These are phyloP conservation scores for Spodoptera exigua DNA, from an alignment of 2,888 invertebrate genomes.

Conservation along the genomic window DNA sequence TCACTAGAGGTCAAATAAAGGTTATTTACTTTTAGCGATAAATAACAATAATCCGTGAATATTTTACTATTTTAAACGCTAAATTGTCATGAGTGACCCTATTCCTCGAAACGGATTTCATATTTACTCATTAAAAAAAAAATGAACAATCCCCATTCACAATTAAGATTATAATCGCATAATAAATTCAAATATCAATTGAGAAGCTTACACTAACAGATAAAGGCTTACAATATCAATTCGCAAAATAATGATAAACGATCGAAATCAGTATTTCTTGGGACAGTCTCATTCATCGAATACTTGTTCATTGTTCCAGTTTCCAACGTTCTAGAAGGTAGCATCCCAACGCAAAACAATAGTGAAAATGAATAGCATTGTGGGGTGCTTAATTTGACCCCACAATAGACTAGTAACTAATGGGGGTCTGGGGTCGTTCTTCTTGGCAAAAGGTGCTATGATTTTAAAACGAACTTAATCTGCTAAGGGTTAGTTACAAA, in stretches of 20 bases:
- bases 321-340: not conserved
- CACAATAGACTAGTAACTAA: conserved; percentile 60
- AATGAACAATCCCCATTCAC: too few species aligned
- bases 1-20: too few species aligned
- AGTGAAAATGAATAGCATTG: conserved; percentile 62
- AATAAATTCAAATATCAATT: too few species aligned
- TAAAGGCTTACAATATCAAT: not conserved
- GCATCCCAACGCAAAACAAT: conserved; percentile 44
- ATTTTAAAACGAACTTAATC: conserved; percentile 44
- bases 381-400: conserved; percentile 62
- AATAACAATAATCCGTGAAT: too few species aligned
- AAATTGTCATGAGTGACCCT: too few species aligned
- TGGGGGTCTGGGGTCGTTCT: conserved; percentile 57
- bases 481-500: conserved; percentile 22
- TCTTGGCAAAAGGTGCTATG: conserved; percentile 41
- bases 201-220: too few species aligned
- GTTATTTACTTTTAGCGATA: too few species aligned
- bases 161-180: too few species aligned
- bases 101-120: too few species aligned
- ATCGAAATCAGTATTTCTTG: not conserved
- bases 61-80: too few species aligned
- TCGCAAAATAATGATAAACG: not conserved
- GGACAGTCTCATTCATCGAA: not conserved
- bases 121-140: too few species aligned
- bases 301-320: not conserved